Base-by-base conservation (phyloP, 2,888 invertebrate genomes). In the Pocota personata region DNA sequence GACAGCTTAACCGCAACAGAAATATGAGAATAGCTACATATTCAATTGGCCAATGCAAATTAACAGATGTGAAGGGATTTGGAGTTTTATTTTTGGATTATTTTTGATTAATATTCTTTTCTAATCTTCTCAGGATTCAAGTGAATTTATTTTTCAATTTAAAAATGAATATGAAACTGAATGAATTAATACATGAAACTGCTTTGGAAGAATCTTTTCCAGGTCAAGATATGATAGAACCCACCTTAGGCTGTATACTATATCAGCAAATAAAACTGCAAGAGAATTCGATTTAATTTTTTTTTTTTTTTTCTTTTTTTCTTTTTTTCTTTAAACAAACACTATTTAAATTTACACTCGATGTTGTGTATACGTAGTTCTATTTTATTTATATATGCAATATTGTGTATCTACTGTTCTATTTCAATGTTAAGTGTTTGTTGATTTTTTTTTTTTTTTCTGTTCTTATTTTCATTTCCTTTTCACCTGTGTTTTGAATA, bases 1-100 rank as follows among this genome's bases (percentile, higher is more conserved):
- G 76, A 76, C 82, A 82, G 62, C 69, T 76, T 64, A 76, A 55
- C 82, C 82, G 71, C 82, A 58, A 73, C 62, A 76, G 69, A 76
- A 69, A 82, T 32, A 76, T 69, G 55, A 2, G 72, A 57, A 60
- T 16, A 72, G 50, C 43, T 4, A 48, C 43, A 71, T 19, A 76
- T 75, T 60, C 67, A 75, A 37, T 37, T 40, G 30, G 32, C 19
- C 10, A 32, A 4, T 30, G 48, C n/a, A 55, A 43, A 43, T 69
- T 10, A 48, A 57, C 30, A 32, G 57, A 73, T 55, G 55, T 40
- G 32, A 40, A 58, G 27, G 52, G 71, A 35, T 79, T 64, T 57
- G 35, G 43, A 48, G 40, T 43, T 35, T 21, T 37, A 37, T 57
- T 62, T 30, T 24, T 27, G 52, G 71, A 71, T 78, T 64, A 71